These are phyloP conservation scores for Drosophila falleni DNA, from an alignment of 2,888 invertebrate species.

Conservation along the genomic window DNA sequence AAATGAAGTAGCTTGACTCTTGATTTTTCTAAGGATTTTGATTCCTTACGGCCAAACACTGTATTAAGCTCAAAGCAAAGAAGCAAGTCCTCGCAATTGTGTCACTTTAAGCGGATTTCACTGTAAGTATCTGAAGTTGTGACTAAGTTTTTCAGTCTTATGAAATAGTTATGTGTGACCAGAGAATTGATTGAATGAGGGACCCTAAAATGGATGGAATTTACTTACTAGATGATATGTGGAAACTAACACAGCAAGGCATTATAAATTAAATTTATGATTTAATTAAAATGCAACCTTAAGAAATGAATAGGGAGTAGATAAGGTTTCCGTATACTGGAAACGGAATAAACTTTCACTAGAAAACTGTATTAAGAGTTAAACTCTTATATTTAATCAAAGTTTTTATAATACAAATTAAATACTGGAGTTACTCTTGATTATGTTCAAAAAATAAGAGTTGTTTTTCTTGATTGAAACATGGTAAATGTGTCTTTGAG, in stretches of 20 bases:
- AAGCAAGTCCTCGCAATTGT: conserved; percentile 30
- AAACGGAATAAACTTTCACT: no score
- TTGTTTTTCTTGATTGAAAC: no score
- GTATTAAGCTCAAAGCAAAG: conserved; percentile 48
- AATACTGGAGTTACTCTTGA: no score
- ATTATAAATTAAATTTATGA: no score
- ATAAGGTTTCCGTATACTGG: no score
- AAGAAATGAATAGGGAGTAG: no score
- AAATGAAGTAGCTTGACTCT: conserved; percentile 74
- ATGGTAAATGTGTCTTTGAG: neutral
- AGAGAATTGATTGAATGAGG: neutral
- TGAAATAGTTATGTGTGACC: neutral
- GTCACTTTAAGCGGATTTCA: conserved; percentile 63
- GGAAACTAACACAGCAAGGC: neutral
- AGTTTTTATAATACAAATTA: no score
- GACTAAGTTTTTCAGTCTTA: conserved; percentile 24
- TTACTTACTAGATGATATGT: neutral
- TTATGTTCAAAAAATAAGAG: no score
- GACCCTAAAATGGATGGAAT: neutral
- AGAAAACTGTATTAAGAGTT: no score
- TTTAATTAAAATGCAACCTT: no score
- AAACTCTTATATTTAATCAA: no score
- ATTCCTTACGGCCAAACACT: conserved; percentile 48
- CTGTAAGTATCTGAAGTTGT: conserved; percentile 49
- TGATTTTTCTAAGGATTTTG: conserved; percentile 52